Evolutionary conservation across 1,140 invertebrate genomes (phyloP), one percentile per base, ranked within the genome.

Genomic region (Brachystomella parvula): DNA sequence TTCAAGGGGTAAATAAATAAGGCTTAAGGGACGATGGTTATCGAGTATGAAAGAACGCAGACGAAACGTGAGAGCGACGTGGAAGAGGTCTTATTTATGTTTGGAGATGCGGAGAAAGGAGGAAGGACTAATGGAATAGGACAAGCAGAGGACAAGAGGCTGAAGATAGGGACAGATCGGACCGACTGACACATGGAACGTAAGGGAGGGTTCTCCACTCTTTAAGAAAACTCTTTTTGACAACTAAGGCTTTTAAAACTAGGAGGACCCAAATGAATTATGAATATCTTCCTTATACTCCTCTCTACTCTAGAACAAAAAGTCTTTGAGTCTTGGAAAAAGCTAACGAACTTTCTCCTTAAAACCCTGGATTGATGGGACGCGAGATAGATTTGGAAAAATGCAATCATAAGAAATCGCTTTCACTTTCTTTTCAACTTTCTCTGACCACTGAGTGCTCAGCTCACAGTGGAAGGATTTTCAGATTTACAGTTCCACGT

Each of bases 1-100:
- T 57, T 61, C 47, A 58, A 44, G 57, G 61, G 47, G 64, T 61
- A 71, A 61, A 72, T 72, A 72, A 72, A 72, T 72, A 72, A 72
- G 71, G 67, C 67, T 72, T 72, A 69, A 72, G 68, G 71, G 64
- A 65, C 65, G 71, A 72, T 72, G 63, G 68, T 72, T 72, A 72
- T 72, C 71, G 67, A 66, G 71, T 72, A 70, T 70, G 68, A 72
- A 72, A 67, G 67, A 72, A 72, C 60, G 65, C 61, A 62, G 69
- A 58, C 67, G 65, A 67, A 69, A 72, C 67, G 68, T 69, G 71
- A 72, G 71, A 72, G 71, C 68, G 71, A 70, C 65, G 65, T 66
- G 71, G 71, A 70, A 70, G 65, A 67, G 65, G 67, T 64, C 66
- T 70, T 68, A 72, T 72, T 69, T 70, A 72, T 70, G 71, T 70